Evolutionary conservation across 1,140 invertebrate genomes (phyloP).

Genomic region (Drosophila ohnishii): DNA sequence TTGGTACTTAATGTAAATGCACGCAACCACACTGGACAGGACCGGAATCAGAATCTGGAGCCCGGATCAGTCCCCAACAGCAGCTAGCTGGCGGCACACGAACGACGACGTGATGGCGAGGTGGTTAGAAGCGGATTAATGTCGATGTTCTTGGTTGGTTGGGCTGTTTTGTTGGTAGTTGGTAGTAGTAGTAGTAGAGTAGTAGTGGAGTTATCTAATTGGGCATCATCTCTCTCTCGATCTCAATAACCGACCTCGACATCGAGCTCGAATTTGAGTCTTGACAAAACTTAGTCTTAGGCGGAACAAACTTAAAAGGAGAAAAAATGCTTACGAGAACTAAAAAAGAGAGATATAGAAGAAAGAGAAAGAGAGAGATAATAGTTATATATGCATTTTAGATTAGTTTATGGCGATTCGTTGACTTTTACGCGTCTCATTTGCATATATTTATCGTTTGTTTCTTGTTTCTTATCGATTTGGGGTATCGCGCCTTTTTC

Average conservation of each 20-base stretch:
- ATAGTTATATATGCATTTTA: conserved; percentile 78
- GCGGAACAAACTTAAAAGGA: conserved; percentile 68
- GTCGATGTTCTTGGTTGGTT: conserved; percentile 55
- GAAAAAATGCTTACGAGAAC: conserved; percentile 70
- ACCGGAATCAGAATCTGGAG: conserved; percentile 37
- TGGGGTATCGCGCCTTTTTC: conserved; percentile 39
- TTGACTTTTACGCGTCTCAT: conserved; percentile 48
- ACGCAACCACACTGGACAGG: conserved; percentile 33
- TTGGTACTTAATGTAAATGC: conserved; percentile 55
- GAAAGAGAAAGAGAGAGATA: conserved; percentile 75
- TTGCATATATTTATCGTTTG: conserved; percentile 37
- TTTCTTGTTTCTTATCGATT: conserved; percentile 39
- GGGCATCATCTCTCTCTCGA: conserved; percentile 73
- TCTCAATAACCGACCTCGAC: conserved; percentile 54
- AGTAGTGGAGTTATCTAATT: conserved; percentile 64
- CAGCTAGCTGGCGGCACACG: conserved; percentile 32
- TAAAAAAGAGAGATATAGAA: conserved; percentile 74
- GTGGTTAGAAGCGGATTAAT: conserved; percentile 61
- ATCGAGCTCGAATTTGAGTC: conserved; percentile 25
- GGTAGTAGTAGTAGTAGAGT: conserved; percentile 49
- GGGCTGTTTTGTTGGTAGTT: conserved; percentile 55
- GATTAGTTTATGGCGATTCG: conserved; percentile 66
- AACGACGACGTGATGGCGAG: conserved; percentile 46
- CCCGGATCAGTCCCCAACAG: conserved; percentile 32
- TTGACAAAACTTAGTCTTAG: conserved; percentile 54